phyloP scores from a whole-genome alignment of 2,797 vertebrate species.

The Sphenopsis melanotis region DNA sequence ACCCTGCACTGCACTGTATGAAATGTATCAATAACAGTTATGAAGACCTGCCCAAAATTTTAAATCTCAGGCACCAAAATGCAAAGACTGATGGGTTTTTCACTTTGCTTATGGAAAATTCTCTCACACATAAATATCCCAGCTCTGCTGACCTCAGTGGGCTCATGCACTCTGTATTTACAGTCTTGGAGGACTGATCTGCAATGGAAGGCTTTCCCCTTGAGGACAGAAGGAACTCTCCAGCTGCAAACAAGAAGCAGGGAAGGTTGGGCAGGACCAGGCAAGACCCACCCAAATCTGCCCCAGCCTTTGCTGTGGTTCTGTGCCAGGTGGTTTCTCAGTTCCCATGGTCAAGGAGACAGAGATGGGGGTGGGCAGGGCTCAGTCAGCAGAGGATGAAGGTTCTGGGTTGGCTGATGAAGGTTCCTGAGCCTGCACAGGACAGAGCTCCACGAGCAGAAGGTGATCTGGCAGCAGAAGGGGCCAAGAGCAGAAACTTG shows the following conservation, averaged over 20 bases:
- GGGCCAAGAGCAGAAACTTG: background rate
- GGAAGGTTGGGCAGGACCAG: background rate
- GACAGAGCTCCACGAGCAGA: background rate
- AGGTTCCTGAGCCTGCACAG: background rate
- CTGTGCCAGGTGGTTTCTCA: background rate
- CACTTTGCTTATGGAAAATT: background rate
- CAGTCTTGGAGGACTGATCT: background rate
- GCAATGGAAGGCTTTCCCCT: background rate
- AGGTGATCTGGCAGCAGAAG: background rate
- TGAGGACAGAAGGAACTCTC: background rate
- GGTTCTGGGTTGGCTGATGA: background rate
- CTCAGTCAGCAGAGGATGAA: fast-evolving
- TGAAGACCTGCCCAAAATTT: background rate
- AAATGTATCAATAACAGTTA: background rate
- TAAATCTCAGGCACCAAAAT: background rate
- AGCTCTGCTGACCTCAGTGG: background rate
- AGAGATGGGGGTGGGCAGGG: background rate
- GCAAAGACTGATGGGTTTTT: background rate
- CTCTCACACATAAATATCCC: background rate
- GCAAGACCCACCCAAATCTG: background rate
- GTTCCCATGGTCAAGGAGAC: background rate
- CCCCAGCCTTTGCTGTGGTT: background rate
- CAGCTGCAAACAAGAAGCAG: background rate
- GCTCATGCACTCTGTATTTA: fast-evolving
- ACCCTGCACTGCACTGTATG: background rate